These are phyloP conservation scores for Ceryle rudis DNA, from an alignment of 2,797 vertebrate species.

Conservation along the genomic window DNA sequence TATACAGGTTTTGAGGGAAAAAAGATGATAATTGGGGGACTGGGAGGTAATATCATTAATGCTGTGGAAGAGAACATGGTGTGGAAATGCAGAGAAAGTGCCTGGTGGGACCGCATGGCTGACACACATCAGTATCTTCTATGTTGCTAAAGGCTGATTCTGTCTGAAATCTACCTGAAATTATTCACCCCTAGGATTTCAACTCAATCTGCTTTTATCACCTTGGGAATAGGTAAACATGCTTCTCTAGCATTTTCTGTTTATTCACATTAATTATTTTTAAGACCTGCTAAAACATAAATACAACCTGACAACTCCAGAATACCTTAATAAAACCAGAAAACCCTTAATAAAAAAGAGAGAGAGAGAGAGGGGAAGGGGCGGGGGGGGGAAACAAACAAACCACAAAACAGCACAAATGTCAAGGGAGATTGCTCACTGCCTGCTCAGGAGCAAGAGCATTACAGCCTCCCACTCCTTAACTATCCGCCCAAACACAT, in stretches of 20 bases:
- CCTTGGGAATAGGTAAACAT: slow-evolving; percentile 31
- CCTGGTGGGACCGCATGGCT: not conserved
- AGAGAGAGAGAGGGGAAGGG: fast-evolving
- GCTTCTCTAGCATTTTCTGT: slow-evolving; percentile 7
- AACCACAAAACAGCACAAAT: not conserved
- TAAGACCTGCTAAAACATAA: not conserved
- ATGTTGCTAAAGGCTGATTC: not conserved
- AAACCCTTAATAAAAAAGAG: not conserved
- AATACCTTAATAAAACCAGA: too few species aligned
- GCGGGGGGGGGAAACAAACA: fast-evolving
- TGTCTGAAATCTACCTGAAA: slow-evolving; percentile 24
- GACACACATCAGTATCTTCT: not conserved
- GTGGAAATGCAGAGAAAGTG: not conserved
- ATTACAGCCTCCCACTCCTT: not conserved
- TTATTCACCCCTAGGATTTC: slow-evolving; percentile 1
- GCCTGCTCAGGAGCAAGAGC: slow-evolving; percentile 15
- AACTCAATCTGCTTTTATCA: slow-evolving; percentile 19
- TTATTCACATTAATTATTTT: not conserved
- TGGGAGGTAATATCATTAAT: not conserved
- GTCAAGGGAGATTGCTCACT: not conserved
- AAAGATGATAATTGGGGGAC: not conserved
- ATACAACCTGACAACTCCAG: not conserved
- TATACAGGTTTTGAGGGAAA: not conserved
- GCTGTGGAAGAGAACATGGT: not conserved
- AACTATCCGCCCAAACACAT: not conserved